Evolutionary conservation across 2,797 vertebrate species (phyloP).

Genomic region (Galago senegalensis): DNA sequence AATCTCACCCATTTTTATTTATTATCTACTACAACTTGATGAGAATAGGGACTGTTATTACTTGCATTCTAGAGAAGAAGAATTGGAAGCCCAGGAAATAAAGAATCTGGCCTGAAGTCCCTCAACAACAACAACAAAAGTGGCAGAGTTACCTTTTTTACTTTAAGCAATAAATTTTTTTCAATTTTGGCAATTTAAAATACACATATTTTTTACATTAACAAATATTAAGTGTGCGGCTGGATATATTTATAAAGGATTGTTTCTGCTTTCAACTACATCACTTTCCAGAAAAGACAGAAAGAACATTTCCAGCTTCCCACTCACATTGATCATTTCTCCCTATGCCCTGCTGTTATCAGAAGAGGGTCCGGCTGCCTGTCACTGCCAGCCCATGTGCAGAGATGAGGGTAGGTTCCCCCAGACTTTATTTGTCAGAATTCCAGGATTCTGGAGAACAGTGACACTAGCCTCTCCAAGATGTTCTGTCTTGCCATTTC

Average conservation of each 20-base stretch:
- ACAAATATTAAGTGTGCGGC: background rate
- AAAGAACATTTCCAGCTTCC: background rate
- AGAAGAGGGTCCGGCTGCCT: no score
- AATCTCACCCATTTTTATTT: background rate
- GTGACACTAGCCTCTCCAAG: no score
- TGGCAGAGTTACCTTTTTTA: background rate
- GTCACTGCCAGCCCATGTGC: no score
- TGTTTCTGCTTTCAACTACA: background rate
- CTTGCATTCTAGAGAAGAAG: background rate
- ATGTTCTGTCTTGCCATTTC: no score
- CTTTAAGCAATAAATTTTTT: background rate
- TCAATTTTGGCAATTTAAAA: background rate
- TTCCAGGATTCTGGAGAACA: no score
- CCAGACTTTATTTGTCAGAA: no score
- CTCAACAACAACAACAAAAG: background rate
- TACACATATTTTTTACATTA: background rate
- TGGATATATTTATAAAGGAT: background rate
- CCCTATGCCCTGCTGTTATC: no score
- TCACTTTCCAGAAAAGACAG: background rate
- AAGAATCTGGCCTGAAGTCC: background rate
- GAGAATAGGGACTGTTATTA: background rate
- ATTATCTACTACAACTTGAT: background rate
- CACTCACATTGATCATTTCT: background rate
- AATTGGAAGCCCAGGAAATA: background rate
- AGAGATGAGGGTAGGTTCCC: no score